Evolutionary conservation across 2,888 invertebrate species (phyloP).

Genomic region (Drosophila prolongata): DNA sequence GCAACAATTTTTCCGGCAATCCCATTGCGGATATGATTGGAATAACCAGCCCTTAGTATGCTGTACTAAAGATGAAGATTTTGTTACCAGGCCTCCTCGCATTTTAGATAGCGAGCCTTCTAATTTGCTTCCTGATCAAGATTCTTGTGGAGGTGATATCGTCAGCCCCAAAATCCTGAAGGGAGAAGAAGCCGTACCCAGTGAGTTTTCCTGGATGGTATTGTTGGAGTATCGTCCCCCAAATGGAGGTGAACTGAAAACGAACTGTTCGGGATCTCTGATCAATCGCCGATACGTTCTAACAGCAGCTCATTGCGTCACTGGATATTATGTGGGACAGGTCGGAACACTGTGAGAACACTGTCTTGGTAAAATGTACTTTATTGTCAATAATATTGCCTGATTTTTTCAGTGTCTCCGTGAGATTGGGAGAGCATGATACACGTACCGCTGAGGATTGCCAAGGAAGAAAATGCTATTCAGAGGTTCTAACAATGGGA

Average conservation of each 20-base stretch:
- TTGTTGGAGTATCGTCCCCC: not conserved
- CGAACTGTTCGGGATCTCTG: not conserved
- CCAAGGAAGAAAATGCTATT: not conserved
- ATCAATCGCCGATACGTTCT: not conserved
- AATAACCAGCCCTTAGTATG: not conserved
- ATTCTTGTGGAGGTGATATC: not conserved
- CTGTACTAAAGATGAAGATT: not conserved
- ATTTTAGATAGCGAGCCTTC: not conserved
- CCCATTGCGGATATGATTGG: not conserved
- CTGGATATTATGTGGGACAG: too few species aligned
- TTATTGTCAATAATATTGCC: too few species aligned
- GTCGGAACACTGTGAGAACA: too few species aligned
- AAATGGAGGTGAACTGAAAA: not conserved
- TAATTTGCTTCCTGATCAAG: not conserved
- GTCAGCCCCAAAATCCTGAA: not conserved
- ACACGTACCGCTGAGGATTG: not conserved
- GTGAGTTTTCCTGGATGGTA: not conserved
- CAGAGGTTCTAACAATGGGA: not conserved
- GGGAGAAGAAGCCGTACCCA: not conserved
- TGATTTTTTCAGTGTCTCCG: not conserved
- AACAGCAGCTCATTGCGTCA: not conserved
- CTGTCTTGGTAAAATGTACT: too few species aligned
- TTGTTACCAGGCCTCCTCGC: too few species aligned
- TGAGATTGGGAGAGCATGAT: not conserved
- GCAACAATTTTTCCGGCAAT: not conserved